Percentiles rank a stretch among this genome's conserved stretches.
phyloP scores from a whole-genome alignment of 2,797 vertebrate genomes.

The Notolabrus celidotus region DNA sequence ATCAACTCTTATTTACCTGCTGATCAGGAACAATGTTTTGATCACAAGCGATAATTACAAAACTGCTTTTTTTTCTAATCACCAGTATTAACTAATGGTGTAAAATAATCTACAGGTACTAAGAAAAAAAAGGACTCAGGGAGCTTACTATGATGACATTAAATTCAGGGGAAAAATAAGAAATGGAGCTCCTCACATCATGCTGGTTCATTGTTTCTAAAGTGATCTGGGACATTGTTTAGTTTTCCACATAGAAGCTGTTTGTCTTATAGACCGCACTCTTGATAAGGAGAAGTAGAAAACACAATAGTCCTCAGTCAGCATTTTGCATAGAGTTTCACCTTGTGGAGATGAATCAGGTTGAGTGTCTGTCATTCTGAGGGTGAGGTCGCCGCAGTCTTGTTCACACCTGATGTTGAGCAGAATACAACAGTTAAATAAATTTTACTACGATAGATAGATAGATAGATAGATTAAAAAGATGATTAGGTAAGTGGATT shows the following conservation, averaged over 20 bases:
- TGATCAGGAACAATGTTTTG: conserved; percentile 4
- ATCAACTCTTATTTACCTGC: neutral
- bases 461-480: neutral
- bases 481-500: neutral
- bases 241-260: neutral
- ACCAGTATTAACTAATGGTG: neutral
- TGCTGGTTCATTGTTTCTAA: neutral
- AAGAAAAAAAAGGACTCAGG: neutral
- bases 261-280: conserved; percentile 1
- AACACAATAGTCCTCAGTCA: neutral
- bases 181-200: neutral
- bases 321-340: conserved; percentile 19
- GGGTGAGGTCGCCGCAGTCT: conserved; percentile 23
- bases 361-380: conserved; percentile 33
- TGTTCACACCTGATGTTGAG: conserved; percentile 46
- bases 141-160: neutral
- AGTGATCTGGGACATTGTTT: conserved; percentile 16
- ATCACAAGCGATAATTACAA: neutral
- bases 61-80: neutral
- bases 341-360: neutral
- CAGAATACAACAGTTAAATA: neutral
- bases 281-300: conserved; percentile 15
- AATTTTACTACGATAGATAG: neutral
- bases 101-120: neutral
- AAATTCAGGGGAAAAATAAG: neutral